Evolutionary conservation across 2,113 vertebrate species (phyloP).

Genomic region (Paedocypris sp.): DNA sequence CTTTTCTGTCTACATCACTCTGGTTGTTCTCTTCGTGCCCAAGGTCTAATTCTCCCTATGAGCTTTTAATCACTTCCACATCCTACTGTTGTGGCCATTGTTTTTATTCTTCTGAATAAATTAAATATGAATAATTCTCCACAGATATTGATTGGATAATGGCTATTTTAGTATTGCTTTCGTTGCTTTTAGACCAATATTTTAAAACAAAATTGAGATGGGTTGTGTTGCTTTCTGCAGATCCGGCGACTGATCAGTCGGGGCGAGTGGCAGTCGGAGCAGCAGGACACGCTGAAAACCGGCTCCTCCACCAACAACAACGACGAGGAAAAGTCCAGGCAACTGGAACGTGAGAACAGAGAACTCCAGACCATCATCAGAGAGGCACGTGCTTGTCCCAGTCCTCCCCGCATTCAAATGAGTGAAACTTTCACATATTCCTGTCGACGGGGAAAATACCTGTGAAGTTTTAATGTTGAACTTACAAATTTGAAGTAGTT

Average conservation of each 20-base stretch:
- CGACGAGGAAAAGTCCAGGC: conserved; percentile 86
- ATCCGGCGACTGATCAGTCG: conserved; percentile 88
- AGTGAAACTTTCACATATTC: too few relatives aligned
- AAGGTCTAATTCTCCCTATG: conserved; percentile 62
- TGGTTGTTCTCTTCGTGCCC: conserved; percentile 90
- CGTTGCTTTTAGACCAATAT: too few relatives aligned
- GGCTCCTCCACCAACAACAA: conserved; percentile 95
- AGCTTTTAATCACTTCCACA: background rate
- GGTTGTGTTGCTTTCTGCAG: conserved; percentile 43
- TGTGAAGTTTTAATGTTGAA: too few relatives aligned
- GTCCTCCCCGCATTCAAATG: too few relatives aligned
- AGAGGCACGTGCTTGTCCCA: conserved; percentile 58
- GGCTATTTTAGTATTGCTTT: too few relatives aligned
- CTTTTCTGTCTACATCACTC: conserved; percentile 90
- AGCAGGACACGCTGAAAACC: conserved; percentile 91
- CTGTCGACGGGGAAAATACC: too few relatives aligned
- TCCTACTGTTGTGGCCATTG: background rate
- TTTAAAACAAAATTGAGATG: too few relatives aligned
- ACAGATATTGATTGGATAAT: too few relatives aligned
- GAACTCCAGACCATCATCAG: conserved; percentile 91
- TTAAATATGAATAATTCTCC: too few relatives aligned
- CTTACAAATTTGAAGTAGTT: too few relatives aligned
- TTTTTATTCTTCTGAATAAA: too few relatives aligned
- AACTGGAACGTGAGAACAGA: conserved; percentile 85
- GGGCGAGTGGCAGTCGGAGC: conserved; percentile 92